Evolutionary conservation across 2,113 vertebrate species (phyloP), one percentile per base, ranked within the genome.

Genomic region (Stigmatopora argus): DNA sequence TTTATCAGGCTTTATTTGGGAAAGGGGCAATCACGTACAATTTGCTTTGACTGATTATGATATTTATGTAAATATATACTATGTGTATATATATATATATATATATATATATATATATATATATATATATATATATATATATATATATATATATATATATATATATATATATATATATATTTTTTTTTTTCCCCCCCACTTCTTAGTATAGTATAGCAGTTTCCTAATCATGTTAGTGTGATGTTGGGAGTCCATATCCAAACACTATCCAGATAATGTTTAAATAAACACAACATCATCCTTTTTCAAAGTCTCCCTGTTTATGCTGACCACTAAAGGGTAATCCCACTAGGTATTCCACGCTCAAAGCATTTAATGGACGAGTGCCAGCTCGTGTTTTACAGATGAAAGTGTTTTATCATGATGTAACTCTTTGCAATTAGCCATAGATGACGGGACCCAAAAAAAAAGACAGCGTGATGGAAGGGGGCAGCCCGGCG

Each of bases 341-440:
- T 68, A 67, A 76, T 73, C 70, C 77, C 74, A 77, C 70, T 44
- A 72, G 76, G 71, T 51, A 31, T 56, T 67, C 57, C 52, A 48
- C 35, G 66, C 63, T 70, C 56, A 67, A 77, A 60, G 74, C 17
- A 1, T 78, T 68, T 44, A 74, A 85, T 84, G 58, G 73, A 83
- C 79, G 79, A 79, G 74, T 73, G 79, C 62, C 76, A 80, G 75
- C 70, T 74, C 66, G 65, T 60, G 62, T 70, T 69, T 63, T 62
- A 64, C 69, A 57, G 75, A 75, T 80, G 76, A 68, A 66, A 65
- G 72, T 61, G 73, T 65, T 65, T 58, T 45, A 67, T 77, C 79
- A 81, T 87, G 83, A 89, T 88, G 85, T 88, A 87, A 89, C 84
- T 64, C 78, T 41, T 34, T 23, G 77, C 82, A 90, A 91, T 90